Evolutionary conservation across 1,140 invertebrate genomes (phyloP).

Genomic region (Parapsyche elsis): DNA sequence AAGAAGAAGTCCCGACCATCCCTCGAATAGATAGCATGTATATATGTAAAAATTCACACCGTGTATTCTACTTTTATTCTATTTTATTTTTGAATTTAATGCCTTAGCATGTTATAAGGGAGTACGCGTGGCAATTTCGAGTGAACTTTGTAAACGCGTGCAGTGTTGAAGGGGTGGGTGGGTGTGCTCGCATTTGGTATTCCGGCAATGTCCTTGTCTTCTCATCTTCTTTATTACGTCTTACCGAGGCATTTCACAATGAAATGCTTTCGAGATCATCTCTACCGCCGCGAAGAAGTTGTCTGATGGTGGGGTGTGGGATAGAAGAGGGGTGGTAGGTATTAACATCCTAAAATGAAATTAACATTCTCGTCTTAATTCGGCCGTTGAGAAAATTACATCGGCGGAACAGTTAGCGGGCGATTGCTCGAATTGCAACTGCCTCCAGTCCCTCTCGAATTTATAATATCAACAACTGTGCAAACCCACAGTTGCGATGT

Average conservation of each 20-base stretch:
- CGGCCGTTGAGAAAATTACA: conserved; percentile 29
- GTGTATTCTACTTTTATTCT: not conserved
- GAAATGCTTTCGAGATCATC: conserved; percentile 43
- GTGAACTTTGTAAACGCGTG: not conserved
- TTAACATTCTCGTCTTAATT: conserved; percentile 44
- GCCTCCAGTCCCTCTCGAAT: not conserved
- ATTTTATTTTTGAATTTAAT: not conserved
- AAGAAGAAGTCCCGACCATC: not conserved
- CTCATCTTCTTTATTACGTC: conserved; percentile 46
- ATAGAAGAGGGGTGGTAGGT: not conserved
- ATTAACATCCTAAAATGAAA: conserved; percentile 29
- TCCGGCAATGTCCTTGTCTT: conserved; percentile 42
- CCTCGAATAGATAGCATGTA: not conserved
- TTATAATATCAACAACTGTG: too few relatives aligned
- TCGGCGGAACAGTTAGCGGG: conserved; percentile 14
- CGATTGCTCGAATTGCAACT: not conserved
- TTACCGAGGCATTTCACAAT: conserved; percentile 40
- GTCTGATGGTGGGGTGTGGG: not conserved
- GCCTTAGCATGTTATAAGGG: not conserved
- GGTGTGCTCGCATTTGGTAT: conserved; percentile 37
- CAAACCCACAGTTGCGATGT: too few relatives aligned
- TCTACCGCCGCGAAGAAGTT: not conserved
- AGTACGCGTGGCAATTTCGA: not conserved
- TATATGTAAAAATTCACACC: not conserved
- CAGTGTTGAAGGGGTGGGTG: not conserved